phyloP scores from a whole-genome alignment of 1,140 invertebrate genomes.

The Tetraneura akinire region DNA sequence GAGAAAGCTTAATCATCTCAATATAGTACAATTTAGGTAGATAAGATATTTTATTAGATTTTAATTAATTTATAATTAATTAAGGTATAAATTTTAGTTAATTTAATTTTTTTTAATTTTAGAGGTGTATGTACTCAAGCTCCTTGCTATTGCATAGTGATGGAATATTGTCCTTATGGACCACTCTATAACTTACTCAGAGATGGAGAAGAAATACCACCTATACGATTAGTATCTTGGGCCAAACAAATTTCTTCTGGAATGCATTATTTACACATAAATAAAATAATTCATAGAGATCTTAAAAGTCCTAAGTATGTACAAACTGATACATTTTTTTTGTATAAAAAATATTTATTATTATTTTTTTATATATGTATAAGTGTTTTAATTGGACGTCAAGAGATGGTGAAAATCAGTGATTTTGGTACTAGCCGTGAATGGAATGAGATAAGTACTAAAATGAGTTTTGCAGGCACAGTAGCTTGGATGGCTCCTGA shows the following conservation, averaged over 20 bases:
- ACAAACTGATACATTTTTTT: conserved; percentile 36
- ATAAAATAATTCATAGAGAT: conserved; percentile 97
- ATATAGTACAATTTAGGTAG: conserved; percentile 93
- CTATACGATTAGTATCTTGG: conserved; percentile 84
- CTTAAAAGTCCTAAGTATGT: conserved; percentile 94
- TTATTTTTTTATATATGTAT: conserved; percentile 59
- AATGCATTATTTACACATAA: conserved; percentile 93
- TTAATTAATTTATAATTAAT: neutral
- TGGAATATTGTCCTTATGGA: conserved; percentile 97
- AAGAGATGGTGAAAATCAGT: conserved; percentile 92
- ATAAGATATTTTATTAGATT: conserved; percentile 58
- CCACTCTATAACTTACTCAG: conserved; percentile 88
- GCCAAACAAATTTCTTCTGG: conserved; percentile 93
- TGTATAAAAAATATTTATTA: neutral
- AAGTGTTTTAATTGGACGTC: conserved; percentile 89
- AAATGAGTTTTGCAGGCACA: conserved; percentile 97
- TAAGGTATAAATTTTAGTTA: no score
- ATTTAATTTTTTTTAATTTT: conserved; percentile 51
- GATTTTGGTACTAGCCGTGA: conserved; percentile 96
- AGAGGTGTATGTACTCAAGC: conserved; percentile 90
- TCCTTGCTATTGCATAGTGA: conserved; percentile 94
- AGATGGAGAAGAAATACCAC: conserved; percentile 79
- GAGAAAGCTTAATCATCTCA: conserved; percentile 91
- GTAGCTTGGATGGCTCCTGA: conserved; percentile 99
- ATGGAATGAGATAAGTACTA: conserved; percentile 92